Evolutionary conservation across 2,113 vertebrate genomes (phyloP).

Genomic region (Xyrauchen texanus): DNA sequence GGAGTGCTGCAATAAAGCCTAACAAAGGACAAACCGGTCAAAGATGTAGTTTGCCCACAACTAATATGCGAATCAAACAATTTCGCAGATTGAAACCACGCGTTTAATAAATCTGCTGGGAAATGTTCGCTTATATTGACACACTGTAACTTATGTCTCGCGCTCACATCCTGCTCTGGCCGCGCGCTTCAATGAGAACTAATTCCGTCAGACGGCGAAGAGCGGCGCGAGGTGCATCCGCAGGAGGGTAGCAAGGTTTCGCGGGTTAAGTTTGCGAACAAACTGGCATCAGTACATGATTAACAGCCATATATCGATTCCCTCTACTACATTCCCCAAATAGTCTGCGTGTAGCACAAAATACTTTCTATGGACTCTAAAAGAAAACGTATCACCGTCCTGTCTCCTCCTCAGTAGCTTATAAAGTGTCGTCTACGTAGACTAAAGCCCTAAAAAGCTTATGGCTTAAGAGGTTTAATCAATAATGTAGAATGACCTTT

Average conservation of each 20-base stretch:
- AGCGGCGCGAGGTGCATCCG: constrained; percentile 4
- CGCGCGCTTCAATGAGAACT: constrained; percentile 18
- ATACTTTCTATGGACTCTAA: too few relatives aligned
- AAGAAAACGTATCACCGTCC: too few relatives aligned
- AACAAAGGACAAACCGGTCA: constrained; percentile 48
- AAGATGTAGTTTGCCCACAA: neutral
- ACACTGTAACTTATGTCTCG: neutral
- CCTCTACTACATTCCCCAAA: neutral
- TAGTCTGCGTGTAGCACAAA: neutral
- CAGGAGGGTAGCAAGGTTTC: neutral
- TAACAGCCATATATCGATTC: neutral
- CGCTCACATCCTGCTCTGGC: neutral
- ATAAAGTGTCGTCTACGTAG: neutral
- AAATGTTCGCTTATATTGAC: neutral
- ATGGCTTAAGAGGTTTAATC: neutral
- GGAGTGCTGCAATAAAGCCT: neutral
- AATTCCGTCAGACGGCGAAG: neutral
- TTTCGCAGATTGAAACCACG: neutral
- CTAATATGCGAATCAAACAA: neutral
- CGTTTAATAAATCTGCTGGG: neutral
- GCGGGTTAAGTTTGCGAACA: neutral
- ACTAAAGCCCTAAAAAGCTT: neutral
- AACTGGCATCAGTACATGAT: neutral
- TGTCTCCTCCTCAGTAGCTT: too few relatives aligned
- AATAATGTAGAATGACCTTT: neutral